A percentile compares a stretch with the other conserved stretches of the same genome.
Conservation (phyloP, 2,797 vertebrate genomes). For the Muscicapa striata region DNA sequence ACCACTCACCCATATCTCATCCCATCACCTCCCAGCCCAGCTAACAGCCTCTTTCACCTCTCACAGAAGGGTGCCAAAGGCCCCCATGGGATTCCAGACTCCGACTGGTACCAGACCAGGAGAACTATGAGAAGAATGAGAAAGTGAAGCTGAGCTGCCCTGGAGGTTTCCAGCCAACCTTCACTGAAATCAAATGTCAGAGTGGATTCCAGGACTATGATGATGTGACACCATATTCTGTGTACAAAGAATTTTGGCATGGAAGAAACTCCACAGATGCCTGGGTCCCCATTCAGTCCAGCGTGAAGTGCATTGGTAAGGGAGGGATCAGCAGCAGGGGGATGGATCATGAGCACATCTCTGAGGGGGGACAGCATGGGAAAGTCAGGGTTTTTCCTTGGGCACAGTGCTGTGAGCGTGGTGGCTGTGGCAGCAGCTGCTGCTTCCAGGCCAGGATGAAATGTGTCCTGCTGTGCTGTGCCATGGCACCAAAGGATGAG, state of each 20-base stretch:
- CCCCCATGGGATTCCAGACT: accelerated
- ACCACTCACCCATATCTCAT: too few species aligned
- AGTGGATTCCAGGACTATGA: too few species aligned
- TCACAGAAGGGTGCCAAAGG: background rate
- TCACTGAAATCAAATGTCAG: background rate
- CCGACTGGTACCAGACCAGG: background rate
- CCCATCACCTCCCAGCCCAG: too few species aligned
- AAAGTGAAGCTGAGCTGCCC: too few species aligned
- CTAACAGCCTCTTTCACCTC: too few species aligned
- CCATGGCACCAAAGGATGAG: background rate
- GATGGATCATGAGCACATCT: too few species aligned
- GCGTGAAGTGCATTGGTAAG: background rate
- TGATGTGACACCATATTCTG: too few species aligned
- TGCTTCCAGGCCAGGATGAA: background rate
- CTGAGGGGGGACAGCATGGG: background rate
- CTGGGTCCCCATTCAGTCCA: background rate
- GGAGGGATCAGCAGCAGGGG: background rate
- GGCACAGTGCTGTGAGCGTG: background rate
- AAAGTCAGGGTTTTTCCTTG: background rate
- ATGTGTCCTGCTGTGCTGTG: background rate
- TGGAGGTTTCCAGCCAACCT: background rate
- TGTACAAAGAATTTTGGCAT: accelerated
- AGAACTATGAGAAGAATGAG: too few species aligned
- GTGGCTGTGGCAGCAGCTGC: background rate
- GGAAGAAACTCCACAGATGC: background rate